Conservation (phyloP, 1,140 invertebrate species). For the Leptonema lineaticorne region DNA sequence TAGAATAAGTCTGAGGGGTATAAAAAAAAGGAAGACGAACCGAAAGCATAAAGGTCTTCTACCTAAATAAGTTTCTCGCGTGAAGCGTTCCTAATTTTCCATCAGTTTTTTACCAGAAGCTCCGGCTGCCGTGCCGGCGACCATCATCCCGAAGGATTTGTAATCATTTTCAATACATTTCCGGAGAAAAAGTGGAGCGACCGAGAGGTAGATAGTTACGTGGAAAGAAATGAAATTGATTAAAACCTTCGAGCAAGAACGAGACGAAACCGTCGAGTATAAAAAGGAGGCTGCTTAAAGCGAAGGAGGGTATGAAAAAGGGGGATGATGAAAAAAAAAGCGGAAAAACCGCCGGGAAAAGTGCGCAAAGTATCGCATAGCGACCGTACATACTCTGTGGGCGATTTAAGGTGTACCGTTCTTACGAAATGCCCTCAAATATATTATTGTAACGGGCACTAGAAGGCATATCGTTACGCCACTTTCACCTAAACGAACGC, state of each 20-base stretch:
- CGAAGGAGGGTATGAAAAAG: no score
- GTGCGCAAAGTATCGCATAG: not conserved
- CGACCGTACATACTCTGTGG: not conserved
- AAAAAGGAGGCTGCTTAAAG: no score
- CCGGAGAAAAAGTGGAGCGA: no score
- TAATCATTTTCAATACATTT: constrained; percentile 1
- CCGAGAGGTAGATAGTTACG: no score
- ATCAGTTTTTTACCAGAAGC: not conserved
- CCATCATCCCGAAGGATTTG: not conserved
- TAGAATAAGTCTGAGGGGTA: no score
- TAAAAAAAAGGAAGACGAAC: not conserved
- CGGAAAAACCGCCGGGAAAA: not conserved
- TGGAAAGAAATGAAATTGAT: no score
- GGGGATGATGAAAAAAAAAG: not conserved
- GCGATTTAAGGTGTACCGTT: not conserved
- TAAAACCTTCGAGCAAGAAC: no score
- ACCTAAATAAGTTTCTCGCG: not conserved
- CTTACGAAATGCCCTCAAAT: not conserved
- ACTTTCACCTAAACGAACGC: not conserved
- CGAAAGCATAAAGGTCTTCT: not conserved
- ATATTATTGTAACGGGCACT: not conserved
- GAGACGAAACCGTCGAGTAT: no score
- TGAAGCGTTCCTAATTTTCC: not conserved
- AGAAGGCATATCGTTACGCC: not conserved
- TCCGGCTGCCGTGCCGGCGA: not conserved